These are phyloP conservation scores for Gila orcuttii DNA, from an alignment of 2,113 vertebrate species.

Conservation along the genomic window DNA sequence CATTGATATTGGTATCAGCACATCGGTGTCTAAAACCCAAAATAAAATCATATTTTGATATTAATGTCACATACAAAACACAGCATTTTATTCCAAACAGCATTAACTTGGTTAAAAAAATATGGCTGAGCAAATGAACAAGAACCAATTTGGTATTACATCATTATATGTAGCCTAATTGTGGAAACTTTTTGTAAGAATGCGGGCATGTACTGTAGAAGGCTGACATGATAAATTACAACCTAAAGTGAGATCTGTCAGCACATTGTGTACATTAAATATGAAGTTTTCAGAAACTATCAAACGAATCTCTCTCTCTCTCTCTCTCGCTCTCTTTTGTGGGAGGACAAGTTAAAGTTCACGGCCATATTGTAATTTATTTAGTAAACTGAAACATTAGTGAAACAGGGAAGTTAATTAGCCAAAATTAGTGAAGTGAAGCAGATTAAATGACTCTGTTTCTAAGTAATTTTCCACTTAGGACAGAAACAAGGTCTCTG, in stretches of 20 bases:
- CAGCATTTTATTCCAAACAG: too few species aligned
- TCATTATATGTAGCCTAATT: neutral
- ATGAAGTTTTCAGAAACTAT: neutral
- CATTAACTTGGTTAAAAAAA: neutral
- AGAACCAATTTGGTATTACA: neutral
- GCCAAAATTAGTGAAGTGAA: neutral
- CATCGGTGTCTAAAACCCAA: neutral
- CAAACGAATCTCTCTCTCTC: neutral
- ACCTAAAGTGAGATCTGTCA: neutral
- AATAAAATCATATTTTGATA: neutral
- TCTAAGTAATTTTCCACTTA: conserved; percentile 11
- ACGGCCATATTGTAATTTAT: neutral
- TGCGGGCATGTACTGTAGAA: neutral
- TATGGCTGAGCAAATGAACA: neutral
- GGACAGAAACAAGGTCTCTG: conserved; percentile 29
- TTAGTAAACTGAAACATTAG: conserved; percentile 21
- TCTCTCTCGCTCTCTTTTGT: neutral
- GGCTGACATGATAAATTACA: neutral
- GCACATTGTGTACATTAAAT: neutral
- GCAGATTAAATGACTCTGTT: neutral
- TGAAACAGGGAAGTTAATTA: conserved; percentile 30
- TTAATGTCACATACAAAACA: too few species aligned
- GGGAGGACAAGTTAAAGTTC: neutral
- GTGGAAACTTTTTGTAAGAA: neutral
- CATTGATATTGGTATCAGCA: neutral